Evolutionary conservation across 2,888 invertebrate genomes (phyloP).

Genomic region (Andrena minutula): DNA sequence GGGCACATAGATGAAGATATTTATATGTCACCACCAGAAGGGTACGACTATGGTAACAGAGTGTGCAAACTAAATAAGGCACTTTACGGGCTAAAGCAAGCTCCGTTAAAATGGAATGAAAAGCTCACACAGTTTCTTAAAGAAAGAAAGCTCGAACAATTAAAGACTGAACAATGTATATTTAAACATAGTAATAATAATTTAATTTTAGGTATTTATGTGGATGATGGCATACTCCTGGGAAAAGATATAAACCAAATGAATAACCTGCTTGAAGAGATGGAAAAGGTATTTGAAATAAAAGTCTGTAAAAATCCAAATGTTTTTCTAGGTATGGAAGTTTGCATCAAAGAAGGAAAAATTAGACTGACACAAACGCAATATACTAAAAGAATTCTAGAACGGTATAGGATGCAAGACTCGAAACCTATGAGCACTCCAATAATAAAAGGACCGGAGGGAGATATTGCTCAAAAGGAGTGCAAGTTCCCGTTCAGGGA

Average conservation of each 20-base stretch:
- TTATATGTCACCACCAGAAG: background rate
- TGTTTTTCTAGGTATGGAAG: constrained; percentile 1
- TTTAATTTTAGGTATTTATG: constrained; percentile 9
- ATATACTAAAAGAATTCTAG: background rate
- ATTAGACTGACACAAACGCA: background rate
- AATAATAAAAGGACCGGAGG: background rate
- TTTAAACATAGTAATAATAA: background rate
- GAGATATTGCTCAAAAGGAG: background rate
- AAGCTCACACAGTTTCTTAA: background rate
- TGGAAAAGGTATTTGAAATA: constrained; percentile 2
- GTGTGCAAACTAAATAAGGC: background rate
- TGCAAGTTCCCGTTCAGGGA: background rate
- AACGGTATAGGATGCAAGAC: constrained; percentile 1
- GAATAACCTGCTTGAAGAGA: background rate
- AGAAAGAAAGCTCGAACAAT: background rate
- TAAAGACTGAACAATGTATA: constrained; percentile 6
- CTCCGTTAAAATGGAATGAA: constrained; percentile 2
- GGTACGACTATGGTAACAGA: background rate
- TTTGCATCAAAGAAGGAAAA: background rate
- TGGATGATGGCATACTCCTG: background rate
- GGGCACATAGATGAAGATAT: background rate
- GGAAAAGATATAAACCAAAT: background rate
- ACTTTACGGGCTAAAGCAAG: constrained; percentile 11
- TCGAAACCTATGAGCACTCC: constrained; percentile 1
- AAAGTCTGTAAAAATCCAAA: background rate